phyloP scores from a whole-genome alignment of 2,113 vertebrate genomes.

The Cairina moschata region DNA sequence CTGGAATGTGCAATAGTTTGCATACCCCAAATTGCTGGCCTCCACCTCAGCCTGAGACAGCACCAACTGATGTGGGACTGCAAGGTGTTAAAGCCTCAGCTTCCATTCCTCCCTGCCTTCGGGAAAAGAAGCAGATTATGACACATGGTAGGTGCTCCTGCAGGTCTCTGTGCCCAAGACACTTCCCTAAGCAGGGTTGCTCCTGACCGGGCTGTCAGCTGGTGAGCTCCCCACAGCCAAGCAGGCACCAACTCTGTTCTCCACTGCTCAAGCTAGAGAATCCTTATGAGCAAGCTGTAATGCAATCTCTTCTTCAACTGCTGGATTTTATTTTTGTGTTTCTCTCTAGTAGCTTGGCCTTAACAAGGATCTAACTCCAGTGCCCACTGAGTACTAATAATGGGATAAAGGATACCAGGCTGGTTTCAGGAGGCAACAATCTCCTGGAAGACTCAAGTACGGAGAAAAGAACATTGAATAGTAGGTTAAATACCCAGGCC shows the following conservation, averaged over 20 bases:
- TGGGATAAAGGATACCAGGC: background rate
- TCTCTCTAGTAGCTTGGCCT: background rate
- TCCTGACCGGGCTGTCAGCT: background rate
- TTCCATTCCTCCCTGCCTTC: background rate
- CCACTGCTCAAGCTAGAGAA: background rate
- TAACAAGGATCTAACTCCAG: background rate
- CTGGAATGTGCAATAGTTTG: constrained; percentile 14
- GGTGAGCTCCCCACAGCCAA: background rate
- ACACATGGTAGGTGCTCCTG: background rate
- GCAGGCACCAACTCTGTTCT: background rate
- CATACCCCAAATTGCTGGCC: background rate
- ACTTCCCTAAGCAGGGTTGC: background rate
- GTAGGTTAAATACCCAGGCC: background rate
- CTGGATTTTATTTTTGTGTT: background rate
- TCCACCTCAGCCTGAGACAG: background rate
- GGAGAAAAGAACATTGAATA: background rate
- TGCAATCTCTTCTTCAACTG: background rate
- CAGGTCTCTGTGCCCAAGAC: background rate
- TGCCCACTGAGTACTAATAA: background rate
- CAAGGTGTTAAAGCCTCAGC: background rate
- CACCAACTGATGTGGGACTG: background rate
- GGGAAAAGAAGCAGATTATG: background rate
- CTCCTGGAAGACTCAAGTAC: background rate
- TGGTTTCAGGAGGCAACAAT: background rate
- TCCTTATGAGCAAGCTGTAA: background rate